Conservation (phyloP, 2,797 vertebrate species). For the Austrolebias charrua region DNA sequence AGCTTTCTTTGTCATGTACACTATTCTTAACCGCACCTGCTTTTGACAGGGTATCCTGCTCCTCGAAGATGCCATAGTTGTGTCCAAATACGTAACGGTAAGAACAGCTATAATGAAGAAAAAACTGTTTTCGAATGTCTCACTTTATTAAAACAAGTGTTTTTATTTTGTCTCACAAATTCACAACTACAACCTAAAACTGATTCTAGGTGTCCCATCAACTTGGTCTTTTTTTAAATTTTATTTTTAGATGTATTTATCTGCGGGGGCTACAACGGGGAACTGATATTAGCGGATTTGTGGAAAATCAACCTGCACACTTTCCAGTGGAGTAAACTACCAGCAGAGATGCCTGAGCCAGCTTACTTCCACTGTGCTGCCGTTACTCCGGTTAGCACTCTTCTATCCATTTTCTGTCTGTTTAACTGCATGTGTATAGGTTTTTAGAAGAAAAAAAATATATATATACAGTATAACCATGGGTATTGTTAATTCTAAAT, state of each 20-base stretch:
- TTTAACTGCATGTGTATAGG: not conserved
- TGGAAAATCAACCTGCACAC: constrained; percentile 95
- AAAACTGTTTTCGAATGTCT: not conserved
- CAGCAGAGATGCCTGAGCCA: constrained; percentile 93
- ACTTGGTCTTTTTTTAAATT: not conserved
- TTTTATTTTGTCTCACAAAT: not conserved
- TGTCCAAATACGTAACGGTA: constrained; percentile 95
- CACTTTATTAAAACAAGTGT: not conserved
- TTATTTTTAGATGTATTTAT: constrained; percentile 88
- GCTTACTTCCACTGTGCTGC: constrained; percentile 99
- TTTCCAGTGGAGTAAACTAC: constrained; percentile 94
- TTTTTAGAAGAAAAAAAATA: too few species aligned
- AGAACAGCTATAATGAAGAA: constrained; percentile 37
- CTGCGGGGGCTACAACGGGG: constrained; percentile 96
- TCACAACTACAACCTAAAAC: too few species aligned
- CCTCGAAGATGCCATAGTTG: constrained; percentile 97
- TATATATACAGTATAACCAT: too few species aligned
- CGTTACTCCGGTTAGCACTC: constrained; percentile 90
- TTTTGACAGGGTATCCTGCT: constrained; percentile 90
- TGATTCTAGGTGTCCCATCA: not conserved
- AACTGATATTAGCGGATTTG: constrained; percentile 91
- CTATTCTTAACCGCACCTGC: constrained; percentile 3
- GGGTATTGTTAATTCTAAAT: too few species aligned
- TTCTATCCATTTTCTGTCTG: not conserved
- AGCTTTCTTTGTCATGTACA: not conserved